phyloP scores from a whole-genome alignment of 2,888 invertebrate genomes.

The Emmelina monodactyla region DNA sequence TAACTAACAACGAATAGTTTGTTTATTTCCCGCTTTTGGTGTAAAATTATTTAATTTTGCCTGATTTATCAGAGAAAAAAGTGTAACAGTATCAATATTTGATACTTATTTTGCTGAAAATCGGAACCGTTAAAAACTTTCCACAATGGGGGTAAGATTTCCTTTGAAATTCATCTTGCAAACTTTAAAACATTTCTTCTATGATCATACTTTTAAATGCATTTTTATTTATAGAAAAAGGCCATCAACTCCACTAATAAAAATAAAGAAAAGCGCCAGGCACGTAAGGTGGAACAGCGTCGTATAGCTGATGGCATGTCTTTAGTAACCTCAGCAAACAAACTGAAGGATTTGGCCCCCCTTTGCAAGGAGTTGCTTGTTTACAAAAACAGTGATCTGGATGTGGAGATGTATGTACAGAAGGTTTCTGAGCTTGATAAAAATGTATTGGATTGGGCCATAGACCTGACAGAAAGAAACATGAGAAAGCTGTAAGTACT shows the following conservation, averaged over 20 bases:
- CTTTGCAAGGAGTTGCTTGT: constrained; percentile 68
- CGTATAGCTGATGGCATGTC: constrained; percentile 68
- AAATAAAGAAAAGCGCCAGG: constrained; percentile 69
- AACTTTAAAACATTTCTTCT: too few relatives aligned
- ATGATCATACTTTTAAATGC: too few relatives aligned
- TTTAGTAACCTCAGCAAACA: constrained; percentile 69
- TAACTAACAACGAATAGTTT: too few relatives aligned
- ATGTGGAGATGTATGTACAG: constrained; percentile 68
- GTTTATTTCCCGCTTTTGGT: too few relatives aligned
- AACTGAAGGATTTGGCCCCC: constrained; percentile 63
- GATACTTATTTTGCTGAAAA: too few relatives aligned
- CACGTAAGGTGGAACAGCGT: constrained; percentile 67
- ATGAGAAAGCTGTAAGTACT: constrained; percentile 76
- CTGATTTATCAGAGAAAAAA: too few relatives aligned
- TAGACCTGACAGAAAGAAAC: constrained; percentile 78
- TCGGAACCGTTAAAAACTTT: too few relatives aligned
- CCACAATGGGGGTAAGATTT: too few relatives aligned
- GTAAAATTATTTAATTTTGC: too few relatives aligned
- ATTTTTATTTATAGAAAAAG: constrained; percentile 65
- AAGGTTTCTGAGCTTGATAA: constrained; percentile 65
- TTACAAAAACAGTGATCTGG: constrained; percentile 68
- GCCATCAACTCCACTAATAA: constrained; percentile 42
- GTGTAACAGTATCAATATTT: too few relatives aligned
- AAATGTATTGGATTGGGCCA: constrained; percentile 71
- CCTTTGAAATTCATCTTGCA: too few relatives aligned